A percentile compares a stretch with the other conserved stretches of the same genome.
Evolutionary conservation across 2,888 invertebrate genomes (phyloP).

Genomic region (Tubiluchus corallicola): DNA sequence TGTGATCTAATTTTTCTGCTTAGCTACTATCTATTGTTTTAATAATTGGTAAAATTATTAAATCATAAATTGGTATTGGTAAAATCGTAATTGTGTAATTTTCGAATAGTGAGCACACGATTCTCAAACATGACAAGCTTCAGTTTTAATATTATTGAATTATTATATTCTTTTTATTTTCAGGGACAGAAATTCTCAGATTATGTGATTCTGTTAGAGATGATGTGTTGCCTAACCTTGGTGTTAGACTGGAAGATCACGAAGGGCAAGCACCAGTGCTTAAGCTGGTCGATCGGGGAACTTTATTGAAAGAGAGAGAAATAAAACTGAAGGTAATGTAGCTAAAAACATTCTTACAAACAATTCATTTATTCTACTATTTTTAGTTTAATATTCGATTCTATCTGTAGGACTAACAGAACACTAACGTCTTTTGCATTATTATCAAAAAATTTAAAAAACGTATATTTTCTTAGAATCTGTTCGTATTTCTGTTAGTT

Average conservation of each 20-base stretch:
- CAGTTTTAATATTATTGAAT: slow-evolving; percentile 32
- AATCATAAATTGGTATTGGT: no score
- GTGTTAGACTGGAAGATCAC: slow-evolving; percentile 81
- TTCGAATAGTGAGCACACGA: slow-evolving; percentile 11
- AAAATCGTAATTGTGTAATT: slow-evolving; percentile 9
- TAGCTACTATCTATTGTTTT: no score
- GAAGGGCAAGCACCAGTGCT: slow-evolving; percentile 54
- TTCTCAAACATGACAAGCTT: slow-evolving; percentile 4
- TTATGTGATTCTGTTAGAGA: slow-evolving; percentile 79
- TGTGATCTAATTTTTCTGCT: no score
- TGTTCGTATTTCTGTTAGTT: no score
- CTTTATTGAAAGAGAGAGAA: slow-evolving; percentile 26
- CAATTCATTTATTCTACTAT: no score
- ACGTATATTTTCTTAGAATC: no score
- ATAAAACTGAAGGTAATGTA: slow-evolving; percentile 8
- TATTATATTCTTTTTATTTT: slow-evolving; percentile 5
- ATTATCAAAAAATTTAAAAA: no score
- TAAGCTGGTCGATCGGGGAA: slow-evolving; percentile 71
- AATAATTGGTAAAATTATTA: no score
- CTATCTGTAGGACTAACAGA: no score
- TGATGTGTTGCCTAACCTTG: slow-evolving; percentile 63
- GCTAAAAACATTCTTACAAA: no score
- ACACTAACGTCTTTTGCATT: no score
- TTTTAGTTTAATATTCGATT: no score
- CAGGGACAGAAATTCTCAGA: slow-evolving; percentile 42